Evolutionary conservation across 2,113 vertebrate species (phyloP).

Genomic region (Delphinus delphis): DNA sequence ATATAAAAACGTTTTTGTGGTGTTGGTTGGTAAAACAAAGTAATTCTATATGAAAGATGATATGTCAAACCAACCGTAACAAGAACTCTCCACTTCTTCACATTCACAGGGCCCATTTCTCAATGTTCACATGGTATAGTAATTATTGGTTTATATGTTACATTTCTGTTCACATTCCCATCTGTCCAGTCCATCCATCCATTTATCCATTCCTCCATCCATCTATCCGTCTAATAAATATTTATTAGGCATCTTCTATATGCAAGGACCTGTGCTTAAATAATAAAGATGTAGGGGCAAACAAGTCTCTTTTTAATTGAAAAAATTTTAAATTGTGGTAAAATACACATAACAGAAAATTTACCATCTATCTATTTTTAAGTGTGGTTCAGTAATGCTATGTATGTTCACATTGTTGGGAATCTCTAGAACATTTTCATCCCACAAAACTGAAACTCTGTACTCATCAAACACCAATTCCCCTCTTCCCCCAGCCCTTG

Average conservation of each 20-base stretch:
- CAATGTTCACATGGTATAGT: not conserved
- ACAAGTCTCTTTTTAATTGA: not conserved
- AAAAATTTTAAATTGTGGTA: not conserved
- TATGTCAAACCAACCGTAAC: not conserved
- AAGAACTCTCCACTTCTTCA: not conserved
- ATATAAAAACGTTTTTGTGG: not conserved
- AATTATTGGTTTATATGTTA: not conserved
- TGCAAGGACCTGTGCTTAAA: not conserved
- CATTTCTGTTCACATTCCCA: not conserved
- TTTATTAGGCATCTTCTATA: constrained; percentile 5
- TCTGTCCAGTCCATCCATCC: not conserved
- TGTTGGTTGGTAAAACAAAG: constrained; percentile 9
- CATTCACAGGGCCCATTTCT: not conserved
- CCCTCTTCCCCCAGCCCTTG: not conserved
- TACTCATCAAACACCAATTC: not conserved
- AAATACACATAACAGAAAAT: not conserved
- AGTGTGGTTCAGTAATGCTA: not conserved
- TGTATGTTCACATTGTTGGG: not conserved
- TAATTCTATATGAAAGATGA: not conserved
- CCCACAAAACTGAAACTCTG: not conserved
- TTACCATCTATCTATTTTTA: not conserved
- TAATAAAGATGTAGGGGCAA: not conserved
- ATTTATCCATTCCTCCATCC: too few relatives aligned
- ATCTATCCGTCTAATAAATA: not conserved
- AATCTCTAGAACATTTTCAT: not conserved